phyloP scores from a whole-genome alignment of 1,140 invertebrate species.

The Drosophila busckii region DNA sequence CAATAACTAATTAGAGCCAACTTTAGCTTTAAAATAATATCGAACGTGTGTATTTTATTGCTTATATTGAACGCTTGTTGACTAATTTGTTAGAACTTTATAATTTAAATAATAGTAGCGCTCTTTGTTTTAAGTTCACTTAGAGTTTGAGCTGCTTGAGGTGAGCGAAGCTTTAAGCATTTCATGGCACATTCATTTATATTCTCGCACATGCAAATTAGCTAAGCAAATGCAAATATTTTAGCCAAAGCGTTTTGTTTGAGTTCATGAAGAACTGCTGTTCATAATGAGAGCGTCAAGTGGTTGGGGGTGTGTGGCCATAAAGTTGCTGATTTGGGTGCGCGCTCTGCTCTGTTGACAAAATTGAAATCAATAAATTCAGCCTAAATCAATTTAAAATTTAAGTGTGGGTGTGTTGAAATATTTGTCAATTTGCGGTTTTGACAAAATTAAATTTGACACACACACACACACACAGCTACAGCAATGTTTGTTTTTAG shows the following conservation, averaged over 20 bases:
- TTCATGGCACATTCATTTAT: slow-evolving; percentile 55
- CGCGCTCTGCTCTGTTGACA: slow-evolving; percentile 45
- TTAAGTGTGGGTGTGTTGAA: slow-evolving; percentile 31
- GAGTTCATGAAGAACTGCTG: too few species aligned
- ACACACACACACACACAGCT: slow-evolving; percentile 22
- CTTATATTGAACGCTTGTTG: too few species aligned
- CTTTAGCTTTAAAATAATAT: too few species aligned
- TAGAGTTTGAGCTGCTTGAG: too few species aligned
- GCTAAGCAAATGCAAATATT: slow-evolving; percentile 40
- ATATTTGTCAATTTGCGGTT: slow-evolving; percentile 74
- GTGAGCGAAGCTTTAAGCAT: too few species aligned
- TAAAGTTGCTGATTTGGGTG: slow-evolving; percentile 14
- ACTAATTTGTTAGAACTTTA: too few species aligned
- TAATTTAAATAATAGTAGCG: too few species aligned
- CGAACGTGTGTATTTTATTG: too few species aligned
- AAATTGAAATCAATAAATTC: slow-evolving; percentile 77
- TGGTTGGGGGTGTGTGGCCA: too few species aligned
- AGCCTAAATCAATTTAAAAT: slow-evolving; percentile 74
- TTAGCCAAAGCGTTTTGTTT: not conserved
- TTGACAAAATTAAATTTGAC: slow-evolving; percentile 68
- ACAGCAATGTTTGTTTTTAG: slow-evolving; percentile 35
- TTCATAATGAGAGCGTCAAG: too few species aligned
- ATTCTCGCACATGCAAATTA: slow-evolving; percentile 70
- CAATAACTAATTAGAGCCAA: slow-evolving; percentile 47
- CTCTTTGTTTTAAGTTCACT: too few species aligned